Evolutionary conservation across 2,888 invertebrate genomes (phyloP), one percentile per base, ranked within the genome.

Genomic region (Taphrorychus bicolor): DNA sequence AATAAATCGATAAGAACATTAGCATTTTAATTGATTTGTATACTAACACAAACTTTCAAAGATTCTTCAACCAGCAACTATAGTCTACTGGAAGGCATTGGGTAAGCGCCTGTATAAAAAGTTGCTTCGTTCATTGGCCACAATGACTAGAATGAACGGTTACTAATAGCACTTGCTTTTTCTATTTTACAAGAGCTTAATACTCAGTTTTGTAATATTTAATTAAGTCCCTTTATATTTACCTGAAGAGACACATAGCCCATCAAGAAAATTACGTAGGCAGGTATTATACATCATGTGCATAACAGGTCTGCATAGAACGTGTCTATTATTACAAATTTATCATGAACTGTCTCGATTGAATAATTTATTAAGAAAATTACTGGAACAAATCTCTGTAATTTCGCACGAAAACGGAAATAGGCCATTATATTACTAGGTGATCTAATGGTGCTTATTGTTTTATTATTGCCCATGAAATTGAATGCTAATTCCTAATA

Each of bases 401-500:
- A 68, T 68, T 68, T 68, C 59, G 63, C 63, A 63, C 59, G 63
- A 63, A 68, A 68, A 63, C 68, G 48, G 51, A 68, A 63, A 68
- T 68, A 5, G 14, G 14, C 45, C 32, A 5, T 32, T n/a, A n/a
- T 32, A 32, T 32, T 32, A 32, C 7, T 32, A 32, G n/a, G 32
- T 32, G 32, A 32, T 32, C 32, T 32, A 32, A 32, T 32, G 11
- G 9, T 32, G 32, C 32, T 32, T 32, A 32, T 32, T 32, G 32
- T 32, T 32, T 32, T 32, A 32, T n/a, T n/a, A n/a, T 32, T 32
- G 32, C 11, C 9, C 32, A 32, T 32, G 32, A 32, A 32, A 32
- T 32, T 32, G 11, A 9, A 32, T 7, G 32, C 9, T 32, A 11
- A n/a, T n/a, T n/a, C n/a, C n/a, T n/a, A n/a, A n/a, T n/a, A n/a